Base-by-base conservation (phyloP, 2,888 invertebrate species). In the Eupithecia abbreviata region DNA sequence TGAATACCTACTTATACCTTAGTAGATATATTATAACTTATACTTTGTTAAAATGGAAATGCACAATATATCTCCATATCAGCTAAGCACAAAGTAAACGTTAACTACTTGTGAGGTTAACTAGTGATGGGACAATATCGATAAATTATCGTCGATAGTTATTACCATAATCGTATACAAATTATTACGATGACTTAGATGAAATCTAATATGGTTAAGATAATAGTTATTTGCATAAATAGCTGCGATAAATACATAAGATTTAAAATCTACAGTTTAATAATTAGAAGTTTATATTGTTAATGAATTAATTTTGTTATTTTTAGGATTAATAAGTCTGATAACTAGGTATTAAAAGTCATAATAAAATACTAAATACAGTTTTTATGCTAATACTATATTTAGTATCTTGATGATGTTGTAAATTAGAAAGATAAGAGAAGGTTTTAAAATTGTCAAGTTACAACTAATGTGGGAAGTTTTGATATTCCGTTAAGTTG, bases 31-130 rank as follows among this genome's bases (percentile, higher is more conserved):
- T 30, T 30, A 1, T 30, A 30, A 10, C 58, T 10, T 77, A 72
- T 68, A 62, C 43, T 10, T 76, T 58, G 18, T 18, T 18, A 18
- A 18, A 67, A 74, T 9, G 51, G 51, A 74, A 74, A 77, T 72
- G 47, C 62, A 12, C 13, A 45, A 74, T 58, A 49, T 13, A 42
- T 72, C 55, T 72, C 49, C 30, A 30, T 62, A 62, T 82, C 83
- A 82, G 84, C 77, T 78, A 78, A 77, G 78, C 51, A 67, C 49
- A 71, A 72, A 76, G 80, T 82, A 81, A 83, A 86, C 87, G 84
- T 30, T 30, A 30, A 85, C 87, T 83, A 85, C 89, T 87, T 89
- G 90, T 90, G 90, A 83, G 90, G 89, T 79, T 84, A 41, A 12
- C 71, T 88, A 89, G 88, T 89, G 89, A 86, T 86, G 88, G 80